These are phyloP conservation scores for Chaetorhynchus papuensis DNA, from an alignment of 2,113 vertebrate genomes.

Conservation along the genomic window DNA sequence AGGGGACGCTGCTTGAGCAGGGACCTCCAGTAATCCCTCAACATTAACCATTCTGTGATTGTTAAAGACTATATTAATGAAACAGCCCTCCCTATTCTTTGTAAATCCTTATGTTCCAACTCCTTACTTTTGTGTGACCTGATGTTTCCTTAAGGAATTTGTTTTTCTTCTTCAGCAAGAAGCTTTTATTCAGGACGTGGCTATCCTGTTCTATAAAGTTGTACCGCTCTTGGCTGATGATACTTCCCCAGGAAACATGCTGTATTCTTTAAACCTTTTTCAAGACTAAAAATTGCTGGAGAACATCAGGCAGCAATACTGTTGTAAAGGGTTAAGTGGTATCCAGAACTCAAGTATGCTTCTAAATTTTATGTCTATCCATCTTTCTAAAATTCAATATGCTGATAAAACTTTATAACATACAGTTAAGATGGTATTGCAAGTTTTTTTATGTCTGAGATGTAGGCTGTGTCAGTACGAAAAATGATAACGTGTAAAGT, in stretches of 20 bases:
- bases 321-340: background rate
- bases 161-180: background rate
- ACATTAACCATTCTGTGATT: background rate
- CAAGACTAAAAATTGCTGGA: background rate
- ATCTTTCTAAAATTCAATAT: background rate
- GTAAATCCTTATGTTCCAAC: background rate
- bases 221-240: background rate
- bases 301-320: background rate
- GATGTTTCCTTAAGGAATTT: background rate
- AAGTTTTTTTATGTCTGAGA: background rate
- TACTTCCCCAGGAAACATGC: background rate
- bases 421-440: background rate
- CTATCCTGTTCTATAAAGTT: background rate
- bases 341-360: background rate
- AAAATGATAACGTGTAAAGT: background rate
- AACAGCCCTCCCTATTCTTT: background rate
- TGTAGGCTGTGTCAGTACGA: background rate
- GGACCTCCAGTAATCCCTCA: background rate
- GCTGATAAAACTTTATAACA: background rate
- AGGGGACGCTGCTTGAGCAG: background rate
- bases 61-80: background rate
- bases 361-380: background rate
- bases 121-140: background rate
- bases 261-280: background rate
- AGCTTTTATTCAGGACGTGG: background rate